These are phyloP conservation scores for Rhaphigaster nebulosa DNA, from an alignment of 2,888 invertebrate species.

Conservation along the genomic window DNA sequence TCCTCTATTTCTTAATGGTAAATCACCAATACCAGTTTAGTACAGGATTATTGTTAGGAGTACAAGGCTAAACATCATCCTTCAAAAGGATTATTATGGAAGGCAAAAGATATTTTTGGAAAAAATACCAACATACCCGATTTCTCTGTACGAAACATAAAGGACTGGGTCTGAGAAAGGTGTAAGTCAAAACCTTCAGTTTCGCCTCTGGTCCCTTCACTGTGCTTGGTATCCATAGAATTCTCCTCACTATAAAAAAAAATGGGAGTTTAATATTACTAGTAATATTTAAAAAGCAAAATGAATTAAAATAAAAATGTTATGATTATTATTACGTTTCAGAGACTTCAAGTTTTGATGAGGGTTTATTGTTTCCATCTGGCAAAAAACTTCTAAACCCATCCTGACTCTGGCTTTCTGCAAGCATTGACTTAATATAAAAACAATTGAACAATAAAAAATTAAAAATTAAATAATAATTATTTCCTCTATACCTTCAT, in stretches of 20 bases:
- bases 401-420: constrained; percentile 41
- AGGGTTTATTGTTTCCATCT: not conserved
- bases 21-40: too few species aligned
- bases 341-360: not conserved
- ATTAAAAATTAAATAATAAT: not conserved
- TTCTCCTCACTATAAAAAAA: constrained; percentile 14
- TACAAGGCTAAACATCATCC: too few species aligned
- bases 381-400: not conserved
- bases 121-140: not conserved
- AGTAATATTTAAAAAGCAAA: not conserved
- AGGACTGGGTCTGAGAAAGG: constrained; percentile 55
- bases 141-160: not conserved
- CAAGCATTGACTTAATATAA: not conserved
- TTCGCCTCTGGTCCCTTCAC: not conserved
- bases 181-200: constrained; percentile 55
- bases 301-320: not conserved
- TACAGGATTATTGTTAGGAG: too few species aligned
- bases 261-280: not conserved
- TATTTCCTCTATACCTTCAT: constrained; percentile 4
- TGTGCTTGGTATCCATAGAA: not conserved
- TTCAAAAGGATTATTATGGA: too few species aligned
- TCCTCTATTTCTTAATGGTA: too few species aligned
- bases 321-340: constrained; percentile 11
- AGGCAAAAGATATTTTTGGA: too few species aligned
- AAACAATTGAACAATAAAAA: not conserved